These are phyloP conservation scores for Urechis unicinctus DNA, from an alignment of 2,888 invertebrate genomes.

Conservation along the genomic window DNA sequence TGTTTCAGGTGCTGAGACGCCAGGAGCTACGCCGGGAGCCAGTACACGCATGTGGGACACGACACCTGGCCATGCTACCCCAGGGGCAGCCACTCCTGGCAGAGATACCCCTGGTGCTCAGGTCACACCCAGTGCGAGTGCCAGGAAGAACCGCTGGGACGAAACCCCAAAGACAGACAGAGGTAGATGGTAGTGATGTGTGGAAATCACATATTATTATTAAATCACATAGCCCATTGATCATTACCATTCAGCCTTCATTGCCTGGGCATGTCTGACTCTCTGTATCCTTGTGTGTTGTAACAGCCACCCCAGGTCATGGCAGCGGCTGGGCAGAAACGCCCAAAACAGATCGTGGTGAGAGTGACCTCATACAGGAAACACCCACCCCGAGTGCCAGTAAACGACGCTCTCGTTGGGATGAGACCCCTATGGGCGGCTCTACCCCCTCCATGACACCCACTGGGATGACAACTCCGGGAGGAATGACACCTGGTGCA, in stretches of 20 bases:
- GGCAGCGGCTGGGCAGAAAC: constrained; percentile 99
- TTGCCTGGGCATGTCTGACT: no score
- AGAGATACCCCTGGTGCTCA: constrained; percentile 51
- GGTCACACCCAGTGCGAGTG: constrained; percentile 43
- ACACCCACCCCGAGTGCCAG: constrained; percentile 91
- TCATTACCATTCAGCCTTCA: no score
- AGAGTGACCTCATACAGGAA: constrained; percentile 62
- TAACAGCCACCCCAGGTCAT: constrained; percentile 85
- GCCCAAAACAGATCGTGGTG: constrained; percentile 81
- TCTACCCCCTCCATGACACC: constrained; percentile 50
- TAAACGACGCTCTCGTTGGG: constrained; percentile 95
- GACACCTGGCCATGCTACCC: constrained; percentile 89
- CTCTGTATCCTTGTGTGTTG: no score
- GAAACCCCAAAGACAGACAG: constrained; percentile 97
- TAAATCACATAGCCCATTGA: no score
- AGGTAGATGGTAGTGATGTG: constrained; percentile 51
- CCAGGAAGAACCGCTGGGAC: constrained; percentile 95
- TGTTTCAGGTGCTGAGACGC: constrained; percentile 53
- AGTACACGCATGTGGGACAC: constrained; percentile 94
- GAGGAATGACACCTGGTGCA: constrained; percentile 33
- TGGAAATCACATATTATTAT: not conserved
- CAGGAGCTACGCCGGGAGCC: constrained; percentile 74
- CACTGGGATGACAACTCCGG: constrained; percentile 19
- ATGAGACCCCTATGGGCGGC: constrained; percentile 80
- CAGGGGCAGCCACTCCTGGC: constrained; percentile 61